Base-by-base conservation (phyloP, 2,113 vertebrate species). In the Archilochus colubris region DNA sequence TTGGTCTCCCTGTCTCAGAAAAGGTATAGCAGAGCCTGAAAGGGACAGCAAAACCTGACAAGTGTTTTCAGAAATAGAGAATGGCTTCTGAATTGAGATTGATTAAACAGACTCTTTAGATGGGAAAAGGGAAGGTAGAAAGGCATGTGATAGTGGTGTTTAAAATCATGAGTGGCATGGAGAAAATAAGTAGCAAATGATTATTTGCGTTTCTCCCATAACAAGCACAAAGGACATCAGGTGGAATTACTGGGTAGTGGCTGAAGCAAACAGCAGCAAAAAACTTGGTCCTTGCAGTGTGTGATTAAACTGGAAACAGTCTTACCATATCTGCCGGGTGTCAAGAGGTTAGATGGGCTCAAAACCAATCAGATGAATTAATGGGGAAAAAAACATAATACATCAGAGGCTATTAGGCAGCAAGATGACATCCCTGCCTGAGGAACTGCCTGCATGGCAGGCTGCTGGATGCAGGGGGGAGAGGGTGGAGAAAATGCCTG, bases 161-260 rank as follows among this genome's bases (percentile, higher is more conserved):
- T 95, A 87, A 95, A 95, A 95, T 92, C 89, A 67, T 69, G 90
- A 95, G 79, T 93, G 94, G 79, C 94, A 96, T 7, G 3, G 64
- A 70, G 88, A 80, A 96, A 93, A 95, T 96, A 91, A 91, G 68
- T 81, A 94, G 86, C 82, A 96, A 95, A 93, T 93, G 72, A 93
- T 94, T 93, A 89, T 86, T 95, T 94, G 89, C 0, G 0, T 81
- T 94, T 93, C 88, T 91, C 59, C 73, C 59, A 62, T 86, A 93
- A 50, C 30, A 88, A 91, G 76, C 91, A 55, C 44, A 57, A 77
- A 68, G 62, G 79, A 88, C 79, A 83, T 96, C 79, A 77, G 33
- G 21, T 83, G 72, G 76, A 94, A 96, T 91, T 91, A 93, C 53
- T 0, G 8, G 86, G 33, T 67, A 51, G 82, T 30, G 68, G n/a